Evolutionary conservation across 2,113 vertebrate species (phyloP).

Genomic region (Cinclus mexicanus): DNA sequence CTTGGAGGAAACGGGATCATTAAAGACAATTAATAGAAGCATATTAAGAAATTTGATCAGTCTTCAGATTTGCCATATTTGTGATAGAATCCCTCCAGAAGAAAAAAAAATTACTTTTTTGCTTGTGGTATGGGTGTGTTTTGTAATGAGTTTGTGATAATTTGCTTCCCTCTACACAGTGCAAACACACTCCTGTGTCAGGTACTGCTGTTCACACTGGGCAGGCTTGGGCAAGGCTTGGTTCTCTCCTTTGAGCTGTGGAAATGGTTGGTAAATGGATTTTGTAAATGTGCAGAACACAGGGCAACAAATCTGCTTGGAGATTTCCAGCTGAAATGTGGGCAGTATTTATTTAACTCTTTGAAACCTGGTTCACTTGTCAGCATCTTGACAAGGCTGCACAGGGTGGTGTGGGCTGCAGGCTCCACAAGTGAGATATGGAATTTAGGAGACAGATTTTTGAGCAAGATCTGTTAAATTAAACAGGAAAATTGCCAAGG

Average conservation of each 20-base stretch:
- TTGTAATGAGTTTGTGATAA: not conserved
- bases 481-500: not conserved
- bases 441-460: not conserved
- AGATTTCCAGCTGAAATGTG: not conserved
- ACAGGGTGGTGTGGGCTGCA: not conserved
- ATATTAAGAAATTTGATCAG: not conserved
- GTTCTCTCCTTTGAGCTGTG: not conserved
- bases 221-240: not conserved
- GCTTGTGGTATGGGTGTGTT: accelerated
- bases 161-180: not conserved
- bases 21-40: not conserved
- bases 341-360: not conserved
- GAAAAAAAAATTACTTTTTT: not conserved
- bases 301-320: not conserved
- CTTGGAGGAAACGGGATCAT: not conserved
- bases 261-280: not conserved
- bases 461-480: not conserved
- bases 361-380: not conserved
- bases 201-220: not conserved
- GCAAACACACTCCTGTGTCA: not conserved
- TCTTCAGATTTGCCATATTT: not conserved
- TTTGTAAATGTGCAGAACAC: not conserved
- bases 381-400: not conserved
- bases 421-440: not conserved
- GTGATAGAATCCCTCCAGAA: not conserved